Evolutionary conservation across 1,140 invertebrate genomes (phyloP), one percentile per base, ranked within the genome.

Genomic region (honey bee (Apis mellifera)): DNA sequence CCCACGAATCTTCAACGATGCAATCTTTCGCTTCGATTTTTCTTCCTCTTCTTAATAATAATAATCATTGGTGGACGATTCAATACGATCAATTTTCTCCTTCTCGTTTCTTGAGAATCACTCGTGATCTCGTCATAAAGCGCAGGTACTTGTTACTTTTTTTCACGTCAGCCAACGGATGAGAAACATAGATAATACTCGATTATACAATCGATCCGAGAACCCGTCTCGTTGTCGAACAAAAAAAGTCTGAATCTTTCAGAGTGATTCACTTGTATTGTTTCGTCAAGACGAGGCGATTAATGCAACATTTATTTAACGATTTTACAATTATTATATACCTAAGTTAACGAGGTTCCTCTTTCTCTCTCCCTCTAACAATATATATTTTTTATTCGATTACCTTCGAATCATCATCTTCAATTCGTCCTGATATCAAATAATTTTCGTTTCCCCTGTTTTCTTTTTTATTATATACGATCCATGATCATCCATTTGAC

Each of bases 251-350:
- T 13, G 19, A 21, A 54, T 54, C 15, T 23, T 9, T 52, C 23
- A 17, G 32, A 17, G 54, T 0, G 50, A 26, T 9, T n/a, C 57
- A 5, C 54, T 26, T 13, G 72, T 7, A 42, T 11, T 11, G 26
- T 11, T 12, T 32, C 32, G 17, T 19, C 15, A 64, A 19, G 17
- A 32, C 26, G 32, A 64, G 32, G 32, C 26, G 69, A 82, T 78
- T 72, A 62, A 50, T 84, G 55, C 78, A 84, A 89, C 79, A 86
- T 75, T 84, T 89, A 88, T 62, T 84, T 70, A 86, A 89, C 85
- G 55, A 80, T 86, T 42, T 42, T 83, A 84, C 79, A 83, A 86
- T 82, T 86, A 82, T 75, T 70, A 55, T 82, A 88, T 76, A 42
- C 71, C 84, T 89, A 89, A 78, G 64, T 78, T 86, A 80, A 90